Conservation (phyloP, 53 echinoderm and acorn worm genomes). For the Actinopyga echinites region DNA sequence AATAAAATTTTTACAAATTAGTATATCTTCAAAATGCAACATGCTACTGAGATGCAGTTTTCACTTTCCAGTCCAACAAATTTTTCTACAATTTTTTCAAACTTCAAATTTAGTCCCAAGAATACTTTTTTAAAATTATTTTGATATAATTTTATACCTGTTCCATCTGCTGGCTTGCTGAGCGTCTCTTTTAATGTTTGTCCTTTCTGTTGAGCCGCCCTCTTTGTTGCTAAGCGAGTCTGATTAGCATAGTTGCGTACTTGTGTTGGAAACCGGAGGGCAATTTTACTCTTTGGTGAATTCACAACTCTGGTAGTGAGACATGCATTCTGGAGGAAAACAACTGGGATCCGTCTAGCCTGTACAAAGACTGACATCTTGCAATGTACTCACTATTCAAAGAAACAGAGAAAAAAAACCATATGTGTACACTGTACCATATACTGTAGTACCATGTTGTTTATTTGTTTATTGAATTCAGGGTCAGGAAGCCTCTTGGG, state of each 20-base stretch:
- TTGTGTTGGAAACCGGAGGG: not conserved
- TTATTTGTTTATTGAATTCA: no score
- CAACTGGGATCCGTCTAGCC: slow-evolving; percentile 12
- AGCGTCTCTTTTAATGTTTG: slow-evolving; percentile 77
- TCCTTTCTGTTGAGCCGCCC: slow-evolving; percentile 54
- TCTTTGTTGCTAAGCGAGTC: slow-evolving; percentile 71
- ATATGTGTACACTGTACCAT: no score
- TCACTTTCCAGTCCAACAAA: no score
- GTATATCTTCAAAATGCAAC: no score
- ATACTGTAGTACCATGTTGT: no score
- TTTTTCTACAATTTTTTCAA: no score
- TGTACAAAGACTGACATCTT: slow-evolving; percentile 31
- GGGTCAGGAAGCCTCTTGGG: no score
- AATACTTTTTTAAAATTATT: no score
- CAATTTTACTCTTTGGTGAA: not conserved
- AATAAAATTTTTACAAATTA: no score
- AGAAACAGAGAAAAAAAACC: not conserved
- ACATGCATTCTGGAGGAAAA: not conserved
- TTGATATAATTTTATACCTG: slow-evolving; percentile 61
- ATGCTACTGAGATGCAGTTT: no score
- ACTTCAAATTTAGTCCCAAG: no score
- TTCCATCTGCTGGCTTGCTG: slow-evolving; percentile 71
- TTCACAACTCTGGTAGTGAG: not conserved
- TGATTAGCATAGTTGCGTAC: slow-evolving; percentile 72
- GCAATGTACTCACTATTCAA: not conserved